A percentile compares a stretch with the other conserved stretches of the same genome.
Evolutionary conservation across 2,888 invertebrate species (phyloP).

Genomic region (Pinctada fucata): DNA sequence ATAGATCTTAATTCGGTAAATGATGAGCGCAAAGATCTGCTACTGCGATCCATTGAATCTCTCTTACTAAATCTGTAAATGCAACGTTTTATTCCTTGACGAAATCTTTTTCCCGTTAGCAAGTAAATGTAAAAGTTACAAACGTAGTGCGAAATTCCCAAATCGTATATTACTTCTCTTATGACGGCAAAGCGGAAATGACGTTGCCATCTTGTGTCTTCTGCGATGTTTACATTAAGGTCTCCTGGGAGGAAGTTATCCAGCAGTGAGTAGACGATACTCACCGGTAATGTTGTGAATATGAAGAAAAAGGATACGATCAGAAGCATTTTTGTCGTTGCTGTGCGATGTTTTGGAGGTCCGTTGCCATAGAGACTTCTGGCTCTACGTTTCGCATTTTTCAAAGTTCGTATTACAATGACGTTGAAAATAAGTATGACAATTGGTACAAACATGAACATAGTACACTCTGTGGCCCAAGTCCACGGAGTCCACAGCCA

Average conservation of each 20-base stretch:
- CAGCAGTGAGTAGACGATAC: constrained; percentile 67
- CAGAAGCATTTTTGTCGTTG: constrained; percentile 73
- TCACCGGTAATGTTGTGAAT: constrained; percentile 73
- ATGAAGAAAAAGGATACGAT: constrained; percentile 75
- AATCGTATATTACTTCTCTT: constrained; percentile 66
- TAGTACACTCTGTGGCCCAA: constrained; percentile 72
- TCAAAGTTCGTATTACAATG: constrained; percentile 70
- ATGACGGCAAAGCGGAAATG: constrained; percentile 64
- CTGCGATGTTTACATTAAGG: constrained; percentile 47
- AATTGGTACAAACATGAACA: constrained; percentile 73
- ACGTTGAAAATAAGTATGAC: constrained; percentile 73
- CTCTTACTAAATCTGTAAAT: constrained; percentile 15
- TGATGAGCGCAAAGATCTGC: constrained; percentile 14
- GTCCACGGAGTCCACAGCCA: constrained; percentile 72
- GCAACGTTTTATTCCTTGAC: constrained; percentile 63
- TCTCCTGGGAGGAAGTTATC: constrained; percentile 61
- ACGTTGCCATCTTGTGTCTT: constrained; percentile 63
- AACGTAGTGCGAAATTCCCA: constrained; percentile 74
- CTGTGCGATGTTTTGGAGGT: constrained; percentile 50
- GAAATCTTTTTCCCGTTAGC: constrained; percentile 72
- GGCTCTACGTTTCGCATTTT: constrained; percentile 38
- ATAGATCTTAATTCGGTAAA: constrained; percentile 18
- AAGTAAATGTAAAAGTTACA: constrained; percentile 75
- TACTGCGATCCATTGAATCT: constrained; percentile 15
- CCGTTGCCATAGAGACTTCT: constrained; percentile 55